Conservation (phyloP, 30 jellyfish, hydroid and myxozoan species). For the Cassiopea xamachana region DNA sequence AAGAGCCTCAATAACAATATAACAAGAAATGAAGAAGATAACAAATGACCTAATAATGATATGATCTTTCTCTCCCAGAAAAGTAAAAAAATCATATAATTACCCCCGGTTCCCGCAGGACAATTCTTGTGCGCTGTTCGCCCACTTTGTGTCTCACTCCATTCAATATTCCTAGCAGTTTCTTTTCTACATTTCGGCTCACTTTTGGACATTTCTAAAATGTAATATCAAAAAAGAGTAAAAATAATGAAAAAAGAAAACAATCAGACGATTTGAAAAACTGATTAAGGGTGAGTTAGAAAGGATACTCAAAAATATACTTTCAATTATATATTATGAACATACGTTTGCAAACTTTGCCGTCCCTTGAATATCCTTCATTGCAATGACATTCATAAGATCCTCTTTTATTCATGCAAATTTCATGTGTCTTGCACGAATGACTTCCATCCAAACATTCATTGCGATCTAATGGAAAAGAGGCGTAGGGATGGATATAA, state of each 20-base stretch:
- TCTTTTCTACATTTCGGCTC: constrained; percentile 10
- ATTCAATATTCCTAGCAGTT: constrained; percentile 20
- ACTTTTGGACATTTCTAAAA: constrained; percentile 22
- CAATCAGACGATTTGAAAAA: not conserved
- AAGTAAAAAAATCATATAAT: not conserved
- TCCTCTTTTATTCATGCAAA: constrained; percentile 42
- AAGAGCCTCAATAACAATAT: too few species aligned
- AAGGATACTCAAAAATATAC: not conserved
- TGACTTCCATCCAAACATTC: constrained; percentile 57
- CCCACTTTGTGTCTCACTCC: constrained; percentile 29
- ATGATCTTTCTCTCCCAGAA: too few species aligned
- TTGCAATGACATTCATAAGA: constrained; percentile 37
- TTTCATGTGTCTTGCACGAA: not conserved
- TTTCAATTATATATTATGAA: not conserved
- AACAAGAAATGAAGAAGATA: too few species aligned
- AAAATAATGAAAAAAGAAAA: not conserved
- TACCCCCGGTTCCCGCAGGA: constrained; percentile 44
- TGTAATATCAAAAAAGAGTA: not conserved
- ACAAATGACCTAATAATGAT: too few species aligned
- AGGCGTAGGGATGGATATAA: not conserved
- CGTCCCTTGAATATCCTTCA: constrained; percentile 18
- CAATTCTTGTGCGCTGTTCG: constrained; percentile 25
- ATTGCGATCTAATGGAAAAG: constrained; percentile 31
- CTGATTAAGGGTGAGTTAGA: not conserved
- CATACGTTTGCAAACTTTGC: constrained; percentile 40